Conservation (phyloP, 2,113 vertebrate species). For the Oncorhynchus mykiss region DNA sequence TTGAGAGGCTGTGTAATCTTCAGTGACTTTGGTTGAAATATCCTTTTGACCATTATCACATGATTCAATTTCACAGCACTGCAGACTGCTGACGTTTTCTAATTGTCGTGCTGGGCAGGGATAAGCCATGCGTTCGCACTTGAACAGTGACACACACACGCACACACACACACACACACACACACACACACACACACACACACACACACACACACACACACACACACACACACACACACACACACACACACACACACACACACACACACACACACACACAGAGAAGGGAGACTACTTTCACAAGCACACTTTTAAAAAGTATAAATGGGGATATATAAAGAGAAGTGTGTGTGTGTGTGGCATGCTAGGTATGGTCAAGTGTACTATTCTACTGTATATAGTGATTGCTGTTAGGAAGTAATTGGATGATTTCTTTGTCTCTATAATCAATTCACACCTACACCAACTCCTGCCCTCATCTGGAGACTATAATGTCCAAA, state of each 20-base stretch:
- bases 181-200: too few relatives aligned
- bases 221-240: conserved; percentile 11
- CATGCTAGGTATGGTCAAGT: not conserved
- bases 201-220: too few relatives aligned
- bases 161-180: too few relatives aligned
- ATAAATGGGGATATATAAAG: not conserved
- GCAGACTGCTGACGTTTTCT: conserved; percentile 73
- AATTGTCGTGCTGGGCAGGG: conserved; percentile 68
- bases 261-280: not conserved
- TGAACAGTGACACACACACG: conserved; percentile 52
- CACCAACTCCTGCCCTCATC: not conserved
- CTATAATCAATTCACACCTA: not conserved
- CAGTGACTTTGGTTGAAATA: conserved; percentile 69
- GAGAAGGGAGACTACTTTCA: not conserved
- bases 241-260: conserved; percentile 12
- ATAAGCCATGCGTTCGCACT: conserved; percentile 73
- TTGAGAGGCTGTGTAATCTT: conserved; percentile 53
- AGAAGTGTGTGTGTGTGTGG: conserved; percentile 16
- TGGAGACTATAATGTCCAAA: not conserved
- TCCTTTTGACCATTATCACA: conserved; percentile 69
- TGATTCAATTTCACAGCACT: conserved; percentile 68
- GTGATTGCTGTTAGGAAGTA: not conserved
- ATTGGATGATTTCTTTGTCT: not conserved
- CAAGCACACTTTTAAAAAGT: not conserved
- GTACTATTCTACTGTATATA: too few relatives aligned